phyloP scores from a whole-genome alignment of 1,140 invertebrate species.

The Dryas iulia region DNA sequence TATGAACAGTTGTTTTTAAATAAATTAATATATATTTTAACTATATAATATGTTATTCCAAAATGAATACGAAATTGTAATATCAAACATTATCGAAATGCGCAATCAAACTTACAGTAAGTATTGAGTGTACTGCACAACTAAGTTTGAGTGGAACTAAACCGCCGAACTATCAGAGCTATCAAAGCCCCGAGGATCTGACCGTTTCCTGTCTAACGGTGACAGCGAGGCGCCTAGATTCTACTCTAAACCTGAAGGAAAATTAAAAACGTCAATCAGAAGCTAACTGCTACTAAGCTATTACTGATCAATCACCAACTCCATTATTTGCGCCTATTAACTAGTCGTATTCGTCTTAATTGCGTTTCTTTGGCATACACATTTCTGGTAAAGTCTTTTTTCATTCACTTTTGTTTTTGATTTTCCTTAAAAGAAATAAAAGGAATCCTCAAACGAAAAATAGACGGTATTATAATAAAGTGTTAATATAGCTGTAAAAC shows the following conservation, averaged over 20 bases:
- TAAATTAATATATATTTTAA: too few relatives aligned
- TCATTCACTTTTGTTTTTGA: constrained; percentile 13
- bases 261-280: constrained; percentile 76
- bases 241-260: constrained; percentile 46
- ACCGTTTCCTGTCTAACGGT: constrained; percentile 53
- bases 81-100: constrained; percentile 2
- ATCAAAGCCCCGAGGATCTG: constrained; percentile 40
- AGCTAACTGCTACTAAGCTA: constrained; percentile 46
- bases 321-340: constrained; percentile 66
- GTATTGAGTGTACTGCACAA: constrained; percentile 4
- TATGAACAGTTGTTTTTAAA: too few relatives aligned
- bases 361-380: constrained; percentile 37
- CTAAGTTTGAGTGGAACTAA: constrained; percentile 24
- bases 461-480: constrained; percentile 33
- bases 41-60: background rate
- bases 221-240: constrained; percentile 61
- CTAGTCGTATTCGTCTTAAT: constrained; percentile 58
- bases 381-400: constrained; percentile 12
- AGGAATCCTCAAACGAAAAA: constrained; percentile 3
- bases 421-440: constrained; percentile 8
- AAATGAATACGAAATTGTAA: background rate
- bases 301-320: constrained; percentile 64
- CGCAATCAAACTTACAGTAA: constrained; percentile 2
- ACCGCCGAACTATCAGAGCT: constrained; percentile 38
- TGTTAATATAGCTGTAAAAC: constrained; percentile 40